Percentiles rank a stretch among this genome's conserved stretches.
Evolutionary conservation across 1,140 invertebrate genomes (phyloP).

Genomic region (Penaeus indicus): DNA sequence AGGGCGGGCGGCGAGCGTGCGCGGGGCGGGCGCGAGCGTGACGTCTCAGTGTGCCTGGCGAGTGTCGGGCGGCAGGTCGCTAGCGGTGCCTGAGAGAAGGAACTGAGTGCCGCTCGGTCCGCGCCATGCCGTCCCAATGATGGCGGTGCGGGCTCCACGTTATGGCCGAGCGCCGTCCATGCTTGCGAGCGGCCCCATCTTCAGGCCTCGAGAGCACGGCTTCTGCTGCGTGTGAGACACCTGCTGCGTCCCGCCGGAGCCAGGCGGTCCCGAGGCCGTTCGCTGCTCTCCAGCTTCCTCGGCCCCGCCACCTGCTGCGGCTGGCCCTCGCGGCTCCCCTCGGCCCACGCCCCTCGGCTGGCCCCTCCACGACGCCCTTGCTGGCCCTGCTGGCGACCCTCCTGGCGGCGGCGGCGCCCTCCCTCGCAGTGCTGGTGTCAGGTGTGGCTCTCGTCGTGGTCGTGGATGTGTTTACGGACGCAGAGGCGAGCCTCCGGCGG

Average conservation of each 20-base stretch:
- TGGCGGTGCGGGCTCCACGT: conserved; percentile 4
- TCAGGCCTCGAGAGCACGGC: not conserved
- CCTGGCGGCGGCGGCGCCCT: not conserved
- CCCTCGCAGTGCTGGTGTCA: not conserved
- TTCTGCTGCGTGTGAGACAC: not conserved
- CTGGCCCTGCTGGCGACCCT: not conserved
- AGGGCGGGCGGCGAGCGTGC: not conserved
- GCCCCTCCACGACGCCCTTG: not conserved
- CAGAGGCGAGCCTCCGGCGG: too few relatives aligned
- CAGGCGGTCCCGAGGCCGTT: too few relatives aligned
- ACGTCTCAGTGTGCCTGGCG: not conserved
- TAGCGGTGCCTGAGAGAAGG: too few relatives aligned
- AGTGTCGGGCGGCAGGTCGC: not conserved
- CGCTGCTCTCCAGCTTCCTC: too few relatives aligned
- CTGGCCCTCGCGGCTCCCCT: not conserved
- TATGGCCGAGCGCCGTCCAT: conserved; percentile 15
- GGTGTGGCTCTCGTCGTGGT: not conserved
- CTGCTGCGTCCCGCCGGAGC: not conserved
- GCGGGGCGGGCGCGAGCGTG: not conserved
- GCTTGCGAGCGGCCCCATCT: not conserved
- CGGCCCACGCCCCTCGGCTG: not conserved
- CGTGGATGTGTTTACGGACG: too few relatives aligned
- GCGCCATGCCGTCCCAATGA: conserved; percentile 4
- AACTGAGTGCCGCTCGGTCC: not conserved
- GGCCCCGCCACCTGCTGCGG: not conserved